Evolutionary conservation across 2,888 invertebrate genomes (phyloP).

Genomic region (Amorpha juglandis): DNA sequence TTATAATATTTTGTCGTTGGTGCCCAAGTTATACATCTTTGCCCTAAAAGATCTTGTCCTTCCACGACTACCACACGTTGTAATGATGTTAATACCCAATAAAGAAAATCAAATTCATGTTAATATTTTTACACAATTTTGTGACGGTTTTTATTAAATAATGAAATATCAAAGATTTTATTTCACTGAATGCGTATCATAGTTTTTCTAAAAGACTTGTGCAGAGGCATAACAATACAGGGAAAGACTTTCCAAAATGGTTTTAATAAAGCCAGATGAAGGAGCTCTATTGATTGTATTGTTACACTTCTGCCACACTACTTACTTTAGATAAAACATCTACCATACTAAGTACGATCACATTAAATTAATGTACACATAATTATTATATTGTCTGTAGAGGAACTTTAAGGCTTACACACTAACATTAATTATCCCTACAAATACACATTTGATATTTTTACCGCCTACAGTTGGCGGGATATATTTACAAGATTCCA

Average conservation of each 20-base stretch:
- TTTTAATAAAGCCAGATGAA: background rate
- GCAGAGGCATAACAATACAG: background rate
- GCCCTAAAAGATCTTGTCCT: too few relatives aligned
- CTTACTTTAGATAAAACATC: background rate
- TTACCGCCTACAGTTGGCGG: too few relatives aligned
- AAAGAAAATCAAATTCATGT: too few relatives aligned
- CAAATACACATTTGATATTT: background rate
- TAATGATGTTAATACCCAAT: too few relatives aligned
- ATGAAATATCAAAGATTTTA: background rate
- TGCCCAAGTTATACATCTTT: too few relatives aligned
- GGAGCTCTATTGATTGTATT: background rate
- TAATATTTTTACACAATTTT: too few relatives aligned
- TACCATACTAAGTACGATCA: slow-evolving; percentile 19
- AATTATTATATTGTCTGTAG: slow-evolving; percentile 69
- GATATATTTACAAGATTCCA: background rate
- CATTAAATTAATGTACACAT: slow-evolving; percentile 15
- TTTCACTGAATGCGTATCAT: background rate
- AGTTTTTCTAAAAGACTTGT: background rate
- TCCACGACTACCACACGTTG: too few relatives aligned
- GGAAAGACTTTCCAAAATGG: background rate
- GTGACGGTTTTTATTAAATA: too few relatives aligned
- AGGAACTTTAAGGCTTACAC: slow-evolving; percentile 64
- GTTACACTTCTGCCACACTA: background rate
- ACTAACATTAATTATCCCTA: slow-evolving; percentile 15
- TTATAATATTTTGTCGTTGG: too few relatives aligned